Evolutionary conservation across 1,140 invertebrate species (phyloP), one percentile per base, ranked within the genome.

Genomic region (Trissolcus basalis): DNA sequence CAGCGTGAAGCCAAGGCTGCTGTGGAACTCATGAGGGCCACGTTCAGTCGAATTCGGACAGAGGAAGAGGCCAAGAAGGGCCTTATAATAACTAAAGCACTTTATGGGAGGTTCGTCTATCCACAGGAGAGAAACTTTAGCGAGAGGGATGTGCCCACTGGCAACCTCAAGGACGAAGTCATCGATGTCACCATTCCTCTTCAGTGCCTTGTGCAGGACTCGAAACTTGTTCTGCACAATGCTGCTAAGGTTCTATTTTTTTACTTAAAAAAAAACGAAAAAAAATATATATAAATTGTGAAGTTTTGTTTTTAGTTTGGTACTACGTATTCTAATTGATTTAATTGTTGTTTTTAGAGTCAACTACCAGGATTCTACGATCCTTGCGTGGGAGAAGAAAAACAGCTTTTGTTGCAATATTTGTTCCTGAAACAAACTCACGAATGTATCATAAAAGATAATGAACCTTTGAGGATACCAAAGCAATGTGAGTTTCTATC

Each of bases 361-460:
- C 95, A 98, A 83, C 87, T 99, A 51, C 95, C 97, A 35, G 98
- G 98, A 19, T 99, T 99, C 87, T 99, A 96, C 87, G 98, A 99
- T 87, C 96, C 97, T 0, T 96, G 96, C 82, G 91, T 97, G 12
- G 96, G 97, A 2, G 96, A 98, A 77, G 93, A 96, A 5, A 99
- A 99, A 86, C 91, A 91, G 67, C 88, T 99, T 16, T 92, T 93
- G 36, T 91, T 99, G 61, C 92, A 95, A 79, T 99, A 99, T 85
- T 91, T 92, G 78, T 98, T 95, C 87, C 92, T 93, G 78, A 92
- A 92, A 83, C 91, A 93, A 80, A 88, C 91, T 5, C 94, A 98
- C 85, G 91, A 94, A 82, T 92, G 95, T 78, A 92, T 93, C n/a
- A 88, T 98, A 19, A 88, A 91, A 69, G 97, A 98, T 85, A 92